Evolutionary conservation across 2,888 invertebrate genomes (phyloP).

Genomic region (Phragmatobia fuliginosa): DNA sequence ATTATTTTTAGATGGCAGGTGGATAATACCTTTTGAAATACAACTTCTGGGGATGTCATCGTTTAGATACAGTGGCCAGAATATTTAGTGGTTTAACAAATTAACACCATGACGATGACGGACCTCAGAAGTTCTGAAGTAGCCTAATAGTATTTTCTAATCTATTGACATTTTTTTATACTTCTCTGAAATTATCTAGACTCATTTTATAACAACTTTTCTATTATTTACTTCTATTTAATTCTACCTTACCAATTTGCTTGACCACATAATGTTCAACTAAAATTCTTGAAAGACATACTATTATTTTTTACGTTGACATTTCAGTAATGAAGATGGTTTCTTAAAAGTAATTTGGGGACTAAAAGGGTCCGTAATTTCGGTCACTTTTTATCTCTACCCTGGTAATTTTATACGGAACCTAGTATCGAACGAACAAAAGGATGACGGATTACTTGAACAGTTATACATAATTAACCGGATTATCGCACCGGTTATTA

Average conservation of each 20-base stretch:
- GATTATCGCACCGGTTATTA: constrained; percentile 36
- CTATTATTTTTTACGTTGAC: constrained; percentile 38
- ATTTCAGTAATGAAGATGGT: constrained; percentile 52
- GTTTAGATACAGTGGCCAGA: no score
- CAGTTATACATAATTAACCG: constrained; percentile 48
- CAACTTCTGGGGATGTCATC: no score
- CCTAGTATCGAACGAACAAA: constrained; percentile 25
- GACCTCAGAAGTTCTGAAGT: no score
- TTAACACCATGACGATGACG: no score
- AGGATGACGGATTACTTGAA: constrained; percentile 43
- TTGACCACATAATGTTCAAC: constrained; percentile 15
- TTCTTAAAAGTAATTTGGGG: constrained; percentile 50
- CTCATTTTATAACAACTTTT: no score
- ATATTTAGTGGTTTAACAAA: no score
- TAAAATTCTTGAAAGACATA: constrained; percentile 29
- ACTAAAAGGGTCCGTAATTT: constrained; percentile 48
- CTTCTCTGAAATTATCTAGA: no score
- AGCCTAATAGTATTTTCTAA: no score
- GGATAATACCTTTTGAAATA: no score
- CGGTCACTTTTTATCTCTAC: constrained; percentile 53
- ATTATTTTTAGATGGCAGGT: no score
- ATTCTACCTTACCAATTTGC: background rate
- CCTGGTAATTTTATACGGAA: constrained; percentile 51
- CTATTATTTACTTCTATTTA: no score
- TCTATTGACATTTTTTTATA: no score